Evolutionary conservation across 2,113 vertebrate species (phyloP), one percentile per base, ranked within the genome.

Genomic region (Xiphias gladius): DNA sequence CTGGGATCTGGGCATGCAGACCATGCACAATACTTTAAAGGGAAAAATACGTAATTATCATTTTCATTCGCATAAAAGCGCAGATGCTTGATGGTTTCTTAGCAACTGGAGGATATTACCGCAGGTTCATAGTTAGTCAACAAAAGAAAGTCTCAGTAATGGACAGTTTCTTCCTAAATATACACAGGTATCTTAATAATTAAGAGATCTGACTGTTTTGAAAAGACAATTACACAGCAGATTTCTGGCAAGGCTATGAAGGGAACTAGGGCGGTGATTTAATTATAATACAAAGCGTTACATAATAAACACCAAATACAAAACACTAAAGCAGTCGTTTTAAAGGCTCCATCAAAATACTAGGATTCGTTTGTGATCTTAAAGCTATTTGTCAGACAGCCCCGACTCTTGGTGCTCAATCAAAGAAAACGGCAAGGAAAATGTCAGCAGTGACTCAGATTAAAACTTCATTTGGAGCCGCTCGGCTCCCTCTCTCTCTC

Each of bases 361-460:
- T 1, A 37, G 69, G 70, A 50, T 79, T 46, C 28, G 66, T 61
- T 75, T 77, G 37, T 61, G 48, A 52, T 76, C 79, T 79, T 30
- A 76, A 64, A 75, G 75, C 84, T 57, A 43, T 84, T 79, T 78
- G 64, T 86, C 73, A 82, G 84, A 79, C 73, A 70, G 71, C 58
- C 17, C 16, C 13, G 35, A 30, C 57, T 76, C 54, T 87, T 73
- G 77, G 48, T 13, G 32, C 20, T 5, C 59, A 61, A 89, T 92
- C 83, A 89, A 91, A 91, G 79, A 82, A 3, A 71, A 82, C 70
- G 48, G 30, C 32, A 73, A 71, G 58, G n/a, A 73, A 84, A 80
- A 61, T 65, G 59, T 87, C 74, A 85, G 76, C 81, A 82, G 2
- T 64, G 86, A 79, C 85, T 84, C 88, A 66, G 75, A 88, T 78